Evolutionary conservation across 92 coral and sea anemone species (phyloP).

Genomic region (Phenganax subtilis): DNA sequence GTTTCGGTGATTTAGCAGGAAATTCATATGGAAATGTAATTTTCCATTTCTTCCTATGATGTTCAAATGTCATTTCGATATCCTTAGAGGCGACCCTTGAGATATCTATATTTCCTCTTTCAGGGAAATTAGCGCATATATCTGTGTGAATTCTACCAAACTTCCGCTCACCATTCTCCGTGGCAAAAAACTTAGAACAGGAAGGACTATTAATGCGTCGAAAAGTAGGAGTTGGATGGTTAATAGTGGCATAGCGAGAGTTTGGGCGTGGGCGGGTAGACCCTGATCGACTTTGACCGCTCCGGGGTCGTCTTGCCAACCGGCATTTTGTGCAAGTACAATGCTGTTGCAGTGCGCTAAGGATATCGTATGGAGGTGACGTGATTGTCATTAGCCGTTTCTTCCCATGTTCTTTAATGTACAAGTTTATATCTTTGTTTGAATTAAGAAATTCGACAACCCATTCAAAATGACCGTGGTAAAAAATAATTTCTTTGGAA

Average conservation of each 20-base stretch:
- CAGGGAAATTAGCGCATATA: not conserved
- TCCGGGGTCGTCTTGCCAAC: slow-evolving; percentile 1
- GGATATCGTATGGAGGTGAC: not conserved
- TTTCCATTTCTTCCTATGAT: slow-evolving; percentile 4
- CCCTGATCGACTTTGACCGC: not conserved
- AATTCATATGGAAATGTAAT: slow-evolving; percentile 11
- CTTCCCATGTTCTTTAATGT: not conserved
- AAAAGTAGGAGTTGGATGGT: not conserved
- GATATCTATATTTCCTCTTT: not conserved
- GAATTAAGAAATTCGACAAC: slow-evolving; percentile 9
- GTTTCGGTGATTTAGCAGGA: not conserved
- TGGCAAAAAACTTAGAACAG: not conserved
- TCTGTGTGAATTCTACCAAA: slow-evolving; percentile 4
- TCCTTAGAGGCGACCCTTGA: not conserved
- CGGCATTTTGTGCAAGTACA: not conserved
- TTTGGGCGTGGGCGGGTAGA: slow-evolving; percentile 1
- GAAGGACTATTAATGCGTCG: not conserved
- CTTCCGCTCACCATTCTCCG: slow-evolving; percentile 3
- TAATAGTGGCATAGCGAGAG: not conserved
- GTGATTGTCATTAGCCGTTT: not conserved
- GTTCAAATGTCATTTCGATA: slow-evolving; percentile 8
- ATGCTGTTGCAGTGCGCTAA: not conserved
- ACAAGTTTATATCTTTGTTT: not conserved
- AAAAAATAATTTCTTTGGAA: not conserved
- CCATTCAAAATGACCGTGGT: slow-evolving; percentile 8